Evolutionary conservation across 2,888 invertebrate genomes (phyloP), one percentile per base, ranked within the genome.

Genomic region (Hymenopus coronatus): DNA sequence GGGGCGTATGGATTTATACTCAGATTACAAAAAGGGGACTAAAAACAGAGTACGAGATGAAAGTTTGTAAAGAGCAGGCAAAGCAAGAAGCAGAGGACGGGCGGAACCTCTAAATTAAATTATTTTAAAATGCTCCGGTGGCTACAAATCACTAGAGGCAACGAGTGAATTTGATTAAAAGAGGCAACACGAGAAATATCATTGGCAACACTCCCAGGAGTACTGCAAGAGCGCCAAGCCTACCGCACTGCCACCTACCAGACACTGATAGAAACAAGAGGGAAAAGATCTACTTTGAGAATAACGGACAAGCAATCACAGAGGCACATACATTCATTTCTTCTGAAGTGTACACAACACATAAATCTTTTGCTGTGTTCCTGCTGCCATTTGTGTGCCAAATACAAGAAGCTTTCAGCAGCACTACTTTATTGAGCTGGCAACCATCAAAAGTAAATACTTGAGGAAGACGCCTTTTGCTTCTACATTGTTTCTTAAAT

Each of bases 81-180:
- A 84, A n/a, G 30, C 28, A 30, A 30, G 28, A 84, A 15, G 28
- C 25, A 81, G 81, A 70, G 54, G 30, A 28, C 28, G 86, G 28
- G n/a, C 70, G 25, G 27, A 81, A 86, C 40, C 85, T 86, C 46
- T n/a, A 81, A 81, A 86, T 70, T 46, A 86, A 86, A 86, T 86
- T 86, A 86, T 81, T 28, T 81, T 28, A 81, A 81, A 86, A 86
- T 14, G n/a, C 20, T 12, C 28, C 27, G 85, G 54, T 20, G 46
- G n/a, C 85, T 85, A 85, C 88, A 88, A 88, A 88, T 88, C 88
- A 88, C 88, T 28, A 83, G 88, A 82, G 84, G 84, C 28, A 83
- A 88, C 84, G 46, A 88, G 88, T 70, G 84, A 84, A 83, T 88
- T 81, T 88, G 88, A 88, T 88, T 88, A 84, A 85, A 85, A 85